Conservation (phyloP, 2,888 invertebrate genomes). For the Eilema caniola region DNA sequence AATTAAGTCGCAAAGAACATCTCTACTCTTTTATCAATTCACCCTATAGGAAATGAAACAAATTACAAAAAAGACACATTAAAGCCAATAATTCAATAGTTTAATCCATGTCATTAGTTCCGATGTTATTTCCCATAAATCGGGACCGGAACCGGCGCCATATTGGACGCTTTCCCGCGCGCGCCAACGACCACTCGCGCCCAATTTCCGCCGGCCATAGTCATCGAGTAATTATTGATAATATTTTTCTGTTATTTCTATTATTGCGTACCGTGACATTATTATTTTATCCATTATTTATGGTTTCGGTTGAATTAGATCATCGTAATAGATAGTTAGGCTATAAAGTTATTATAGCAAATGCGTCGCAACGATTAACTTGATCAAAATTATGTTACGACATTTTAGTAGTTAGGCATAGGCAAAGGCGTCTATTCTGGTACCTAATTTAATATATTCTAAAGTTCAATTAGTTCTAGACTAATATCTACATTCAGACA, state of each 20-base stretch:
- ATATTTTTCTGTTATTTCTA: conserved; percentile 46
- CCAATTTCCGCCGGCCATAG: conserved; percentile 70
- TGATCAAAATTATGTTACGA: conserved; percentile 14
- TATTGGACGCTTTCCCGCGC: conserved; percentile 77
- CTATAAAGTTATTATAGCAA: conserved; percentile 43
- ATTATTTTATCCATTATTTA: conserved; percentile 49
- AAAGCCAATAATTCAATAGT: conserved; percentile 55
- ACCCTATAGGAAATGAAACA: conserved; percentile 32
- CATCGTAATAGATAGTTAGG: conserved; percentile 37
- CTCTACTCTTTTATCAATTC: conserved; percentile 13
- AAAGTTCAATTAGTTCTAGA: not conserved
- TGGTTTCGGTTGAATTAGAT: conserved; percentile 47
- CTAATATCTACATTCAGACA: not conserved
- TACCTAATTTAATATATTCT: not conserved
- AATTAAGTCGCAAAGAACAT: not conserved
- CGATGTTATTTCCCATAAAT: conserved; percentile 61
- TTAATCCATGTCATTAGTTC: conserved; percentile 65
- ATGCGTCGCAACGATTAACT: conserved; percentile 19
- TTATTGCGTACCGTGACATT: conserved; percentile 46
- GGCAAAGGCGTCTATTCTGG: conserved; percentile 2
- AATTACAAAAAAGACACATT: conserved; percentile 49
- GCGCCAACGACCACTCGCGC: conserved; percentile 69
- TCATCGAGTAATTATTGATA: conserved; percentile 49
- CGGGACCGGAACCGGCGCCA: conserved; percentile 73
- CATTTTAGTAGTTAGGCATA: not conserved